phyloP scores from a whole-genome alignment of 2,888 invertebrate genomes.

The Drosophila longiperda region DNA sequence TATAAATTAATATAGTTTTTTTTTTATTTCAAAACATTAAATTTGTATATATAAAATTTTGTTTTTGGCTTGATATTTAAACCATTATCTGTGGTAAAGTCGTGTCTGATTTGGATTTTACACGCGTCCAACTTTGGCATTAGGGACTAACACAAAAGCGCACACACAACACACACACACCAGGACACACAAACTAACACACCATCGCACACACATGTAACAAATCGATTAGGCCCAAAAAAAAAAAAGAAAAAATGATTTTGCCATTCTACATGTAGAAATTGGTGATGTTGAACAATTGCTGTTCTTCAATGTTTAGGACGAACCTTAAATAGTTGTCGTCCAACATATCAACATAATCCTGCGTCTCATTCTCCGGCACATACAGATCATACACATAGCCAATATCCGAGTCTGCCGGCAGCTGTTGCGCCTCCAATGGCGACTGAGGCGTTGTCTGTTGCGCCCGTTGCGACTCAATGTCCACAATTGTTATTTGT shows the following conservation, averaged over 20 bases:
- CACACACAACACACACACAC: background rate
- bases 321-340: conserved; percentile 85
- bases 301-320: conserved; percentile 84
- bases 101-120: conserved; percentile 6
- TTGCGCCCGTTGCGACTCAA: conserved; percentile 84
- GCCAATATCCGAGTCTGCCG: conserved; percentile 81
- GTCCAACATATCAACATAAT: conserved; percentile 84
- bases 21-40: background rate
- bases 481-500: conserved; percentile 87
- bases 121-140: conserved; percentile 4
- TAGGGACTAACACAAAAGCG: conserved; percentile 1
- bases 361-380: conserved; percentile 86
- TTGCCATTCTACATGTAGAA: conserved; percentile 78
- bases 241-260: background rate
- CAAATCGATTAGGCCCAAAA: conserved; percentile 15
- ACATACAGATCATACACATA: conserved; percentile 89
- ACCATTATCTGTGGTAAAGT: background rate
- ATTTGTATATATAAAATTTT: background rate
- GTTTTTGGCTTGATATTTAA: conserved; percentile 4
- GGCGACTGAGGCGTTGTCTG: conserved; percentile 12
- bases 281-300: conserved; percentile 82
- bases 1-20: background rate
- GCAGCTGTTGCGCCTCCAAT: conserved; percentile 39
- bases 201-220: conserved; percentile 23
- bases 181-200: conserved; percentile 12